A percentile compares a stretch with the other conserved stretches of the same genome.
Conservation (phyloP, 2,797 vertebrate species). For the Pristis pectinata region DNA sequence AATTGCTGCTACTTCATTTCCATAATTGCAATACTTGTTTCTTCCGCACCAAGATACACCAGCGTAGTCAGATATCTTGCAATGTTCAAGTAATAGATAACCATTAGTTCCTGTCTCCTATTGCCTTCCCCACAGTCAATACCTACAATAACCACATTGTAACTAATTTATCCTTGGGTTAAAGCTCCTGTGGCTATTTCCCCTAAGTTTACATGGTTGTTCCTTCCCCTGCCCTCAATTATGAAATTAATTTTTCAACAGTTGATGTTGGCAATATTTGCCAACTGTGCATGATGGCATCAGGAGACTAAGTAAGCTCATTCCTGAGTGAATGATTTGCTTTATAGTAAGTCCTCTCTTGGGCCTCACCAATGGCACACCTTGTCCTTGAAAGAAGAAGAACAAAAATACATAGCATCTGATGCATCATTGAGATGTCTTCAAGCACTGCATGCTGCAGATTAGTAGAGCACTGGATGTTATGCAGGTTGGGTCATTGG, state of each 20-base stretch:
- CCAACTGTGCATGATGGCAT: not conserved
- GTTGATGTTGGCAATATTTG: not conserved
- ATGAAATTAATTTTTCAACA: conserved; percentile 12
- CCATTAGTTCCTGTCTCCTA: not conserved
- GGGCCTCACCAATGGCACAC: not conserved
- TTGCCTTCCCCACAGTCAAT: not conserved
- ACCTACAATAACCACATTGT: not conserved
- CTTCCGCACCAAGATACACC: not conserved
- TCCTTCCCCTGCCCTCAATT: not conserved
- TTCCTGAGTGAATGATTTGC: not conserved
- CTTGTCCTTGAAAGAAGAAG: not conserved
- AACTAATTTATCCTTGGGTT: not conserved
- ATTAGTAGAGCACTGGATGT: not conserved
- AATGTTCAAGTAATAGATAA: not conserved
- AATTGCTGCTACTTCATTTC: not conserved
- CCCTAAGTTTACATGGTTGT: not conserved
- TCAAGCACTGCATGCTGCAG: not conserved
- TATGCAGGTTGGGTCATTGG: no score
- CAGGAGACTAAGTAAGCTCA: not conserved
- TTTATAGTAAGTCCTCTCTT: not conserved
- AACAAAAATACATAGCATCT: not conserved
- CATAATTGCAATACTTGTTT: not conserved
- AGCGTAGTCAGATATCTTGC: not conserved
- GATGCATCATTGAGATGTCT: not conserved
- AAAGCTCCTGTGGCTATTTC: not conserved